Conservation (phyloP, 2,888 invertebrate genomes). For the Maniola hyperantus region DNA sequence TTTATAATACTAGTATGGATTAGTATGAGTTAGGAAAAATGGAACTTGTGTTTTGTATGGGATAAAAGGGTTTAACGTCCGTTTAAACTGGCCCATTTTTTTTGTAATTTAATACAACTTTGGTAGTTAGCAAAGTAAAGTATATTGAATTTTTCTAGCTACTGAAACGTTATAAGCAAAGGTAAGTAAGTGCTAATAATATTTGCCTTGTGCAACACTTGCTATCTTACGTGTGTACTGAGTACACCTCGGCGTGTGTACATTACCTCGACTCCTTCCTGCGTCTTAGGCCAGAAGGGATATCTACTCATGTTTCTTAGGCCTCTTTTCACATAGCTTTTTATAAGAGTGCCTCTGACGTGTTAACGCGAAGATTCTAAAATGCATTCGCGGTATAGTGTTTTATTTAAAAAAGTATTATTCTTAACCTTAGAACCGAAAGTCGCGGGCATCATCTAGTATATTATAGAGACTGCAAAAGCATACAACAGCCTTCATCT, state of each 20-base stretch:
- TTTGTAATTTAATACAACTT: too few species aligned
- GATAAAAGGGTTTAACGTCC: too few species aligned
- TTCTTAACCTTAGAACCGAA: too few species aligned
- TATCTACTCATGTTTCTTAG: too few species aligned
- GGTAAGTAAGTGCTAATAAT: conserved; percentile 61
- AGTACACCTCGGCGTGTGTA: conserved; percentile 49
- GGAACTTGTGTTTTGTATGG: too few species aligned
- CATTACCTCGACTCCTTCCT: conserved; percentile 53
- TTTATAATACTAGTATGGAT: too few species aligned
- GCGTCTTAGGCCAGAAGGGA: conserved; percentile 51
- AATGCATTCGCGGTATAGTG: not conserved
- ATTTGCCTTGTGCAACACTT: conserved; percentile 65
- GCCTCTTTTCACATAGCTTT: conserved; percentile 35
- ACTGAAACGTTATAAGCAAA: not conserved
- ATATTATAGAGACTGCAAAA: too few species aligned
- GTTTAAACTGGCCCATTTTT: too few species aligned
- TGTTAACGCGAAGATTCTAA: not conserved
- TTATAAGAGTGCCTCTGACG: not conserved
- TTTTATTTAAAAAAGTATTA: too few species aligned
- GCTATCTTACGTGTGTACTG: conserved; percentile 56
- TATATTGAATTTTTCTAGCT: not conserved
- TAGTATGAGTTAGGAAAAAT: too few species aligned
- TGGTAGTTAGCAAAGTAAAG: not conserved
- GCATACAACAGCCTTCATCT: not conserved
- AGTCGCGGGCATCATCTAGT: too few species aligned